Percentiles rank a stretch among this genome's conserved stretches.
Conservation (phyloP, 2,113 vertebrate genomes). For the Artemisiospiza belli region DNA sequence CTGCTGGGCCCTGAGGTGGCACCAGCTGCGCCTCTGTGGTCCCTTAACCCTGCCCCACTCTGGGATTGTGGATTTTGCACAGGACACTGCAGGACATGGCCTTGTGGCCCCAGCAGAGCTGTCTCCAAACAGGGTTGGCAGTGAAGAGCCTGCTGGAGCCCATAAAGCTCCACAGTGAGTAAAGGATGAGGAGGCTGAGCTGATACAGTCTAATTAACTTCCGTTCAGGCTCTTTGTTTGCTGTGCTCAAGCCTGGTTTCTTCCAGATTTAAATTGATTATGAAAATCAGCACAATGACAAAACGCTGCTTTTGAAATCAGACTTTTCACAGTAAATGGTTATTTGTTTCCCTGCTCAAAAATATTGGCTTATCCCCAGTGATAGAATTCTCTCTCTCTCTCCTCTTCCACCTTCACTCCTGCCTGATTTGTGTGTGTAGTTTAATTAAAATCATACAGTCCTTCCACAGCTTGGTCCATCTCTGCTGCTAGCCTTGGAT, state of each 20-base stretch:
- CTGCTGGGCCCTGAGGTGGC: background rate
- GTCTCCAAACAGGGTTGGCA: background rate
- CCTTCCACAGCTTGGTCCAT: conserved; percentile 1
- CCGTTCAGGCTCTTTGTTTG: background rate
- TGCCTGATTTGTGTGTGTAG: conserved; percentile 43
- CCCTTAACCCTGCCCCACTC: no score
- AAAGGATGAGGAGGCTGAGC: background rate
- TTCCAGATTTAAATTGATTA: conserved; percentile 49
- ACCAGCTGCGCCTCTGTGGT: background rate
- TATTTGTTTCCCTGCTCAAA: conserved; percentile 35
- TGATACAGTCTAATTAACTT: background rate
- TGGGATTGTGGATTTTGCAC: background rate
- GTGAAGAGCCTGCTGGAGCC: background rate
- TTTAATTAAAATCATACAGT: conserved; percentile 62
- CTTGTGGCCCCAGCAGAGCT: background rate
- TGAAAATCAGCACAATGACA: conserved; percentile 8
- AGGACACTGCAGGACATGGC: background rate
- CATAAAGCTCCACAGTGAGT: background rate
- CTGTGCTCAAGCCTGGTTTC: background rate
- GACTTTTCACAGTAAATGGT: conserved; percentile 27
- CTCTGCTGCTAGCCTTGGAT: conserved; percentile 25
- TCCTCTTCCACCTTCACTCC: background rate
- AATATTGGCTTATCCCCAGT: background rate
- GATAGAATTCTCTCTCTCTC: background rate
- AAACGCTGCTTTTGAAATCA: conserved; percentile 29